phyloP scores from a whole-genome alignment of 2,797 vertebrate species.

The Pseudochromis fuscus region DNA sequence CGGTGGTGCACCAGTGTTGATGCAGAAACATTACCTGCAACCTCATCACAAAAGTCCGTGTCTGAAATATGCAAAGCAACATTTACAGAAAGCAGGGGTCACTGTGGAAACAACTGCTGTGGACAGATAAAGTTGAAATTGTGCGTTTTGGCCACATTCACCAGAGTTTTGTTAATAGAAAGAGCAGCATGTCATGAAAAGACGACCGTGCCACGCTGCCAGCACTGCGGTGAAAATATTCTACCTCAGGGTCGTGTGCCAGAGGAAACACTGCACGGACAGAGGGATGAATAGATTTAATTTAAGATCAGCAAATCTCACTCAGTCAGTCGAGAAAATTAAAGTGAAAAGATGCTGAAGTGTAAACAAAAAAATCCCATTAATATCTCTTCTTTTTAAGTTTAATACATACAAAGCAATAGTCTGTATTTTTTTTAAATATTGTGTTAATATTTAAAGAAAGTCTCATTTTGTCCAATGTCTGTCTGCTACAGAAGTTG shows the following conservation, averaged over 20 bases:
- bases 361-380: not conserved
- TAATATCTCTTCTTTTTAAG: not conserved
- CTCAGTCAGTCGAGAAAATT: not conserved
- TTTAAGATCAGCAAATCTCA: not conserved
- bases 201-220: not conserved
- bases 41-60: not conserved
- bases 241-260: not conserved
- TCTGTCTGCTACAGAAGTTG: no score
- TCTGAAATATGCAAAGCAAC: not conserved
- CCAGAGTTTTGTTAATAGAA: not conserved
- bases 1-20: not conserved
- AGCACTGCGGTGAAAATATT: not conserved
- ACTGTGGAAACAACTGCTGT: not conserved
- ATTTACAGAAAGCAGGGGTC: not conserved
- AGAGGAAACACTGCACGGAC: not conserved
- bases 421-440: no score
- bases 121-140: not conserved
- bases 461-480: no score
- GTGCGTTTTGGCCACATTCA: not conserved
- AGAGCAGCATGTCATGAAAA: slow-evolving; percentile 3
- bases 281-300: not conserved
- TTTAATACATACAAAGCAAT: no score
- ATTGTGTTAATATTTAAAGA: no score
- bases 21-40: slow-evolving; percentile 2
- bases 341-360: not conserved